These are phyloP conservation scores for Teleogryllus occipitalis DNA, from an alignment of 1,140 invertebrate species.

Conservation along the genomic window DNA sequence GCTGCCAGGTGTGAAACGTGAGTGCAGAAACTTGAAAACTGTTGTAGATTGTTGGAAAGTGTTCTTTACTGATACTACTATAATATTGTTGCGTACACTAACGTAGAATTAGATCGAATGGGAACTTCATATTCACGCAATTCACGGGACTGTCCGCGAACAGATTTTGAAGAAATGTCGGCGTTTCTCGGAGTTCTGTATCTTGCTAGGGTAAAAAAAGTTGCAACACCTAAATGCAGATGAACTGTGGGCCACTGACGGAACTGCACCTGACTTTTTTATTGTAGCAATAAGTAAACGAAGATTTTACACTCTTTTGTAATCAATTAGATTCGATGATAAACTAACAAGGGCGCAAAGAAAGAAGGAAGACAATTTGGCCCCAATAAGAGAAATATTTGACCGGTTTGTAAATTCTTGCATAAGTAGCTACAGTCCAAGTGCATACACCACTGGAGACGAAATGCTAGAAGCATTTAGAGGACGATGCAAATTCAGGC, in stretches of 20 bases:
- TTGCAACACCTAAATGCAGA: background rate
- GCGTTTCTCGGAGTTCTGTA: background rate
- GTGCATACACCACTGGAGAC: background rate
- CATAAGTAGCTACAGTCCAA: no score
- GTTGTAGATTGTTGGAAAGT: no score
- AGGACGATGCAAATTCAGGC: background rate
- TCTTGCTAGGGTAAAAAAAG: conserved; percentile 5
- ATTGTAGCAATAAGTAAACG: background rate
- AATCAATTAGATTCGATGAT: no score
- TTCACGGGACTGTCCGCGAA: background rate
- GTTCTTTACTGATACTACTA: no score
- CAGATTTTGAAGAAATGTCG: background rate
- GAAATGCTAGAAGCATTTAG: background rate
- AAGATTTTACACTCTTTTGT: no score
- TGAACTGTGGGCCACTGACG: conserved; percentile 6
- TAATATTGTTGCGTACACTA: background rate
- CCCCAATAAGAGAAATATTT: no score
- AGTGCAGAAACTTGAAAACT: no score
- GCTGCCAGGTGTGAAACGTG: no score
- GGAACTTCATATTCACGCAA: background rate
- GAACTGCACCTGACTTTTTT: background rate
- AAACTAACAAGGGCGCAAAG: no score
- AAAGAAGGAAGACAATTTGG: no score
- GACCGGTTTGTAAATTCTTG: no score
- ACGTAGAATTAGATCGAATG: background rate